These are phyloP conservation scores for Chascanopsetta lugubris DNA, from an alignment of 2,113 vertebrate genomes.

Conservation along the genomic window DNA sequence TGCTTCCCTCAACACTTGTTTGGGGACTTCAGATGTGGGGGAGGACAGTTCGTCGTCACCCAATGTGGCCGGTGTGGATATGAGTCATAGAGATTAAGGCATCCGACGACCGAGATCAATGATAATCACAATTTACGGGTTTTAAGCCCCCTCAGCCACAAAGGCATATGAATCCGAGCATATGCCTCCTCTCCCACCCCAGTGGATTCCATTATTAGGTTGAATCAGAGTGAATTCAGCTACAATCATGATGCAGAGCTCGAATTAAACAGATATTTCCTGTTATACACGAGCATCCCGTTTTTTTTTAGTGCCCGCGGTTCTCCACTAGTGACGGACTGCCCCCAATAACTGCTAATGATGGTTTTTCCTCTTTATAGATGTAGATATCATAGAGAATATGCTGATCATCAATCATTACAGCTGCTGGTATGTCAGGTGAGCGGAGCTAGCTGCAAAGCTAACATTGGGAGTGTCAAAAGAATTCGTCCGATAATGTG, in stretches of 20 bases:
- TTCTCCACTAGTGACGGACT: not conserved
- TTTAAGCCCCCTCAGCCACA: conserved; percentile 58
- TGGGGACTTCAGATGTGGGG: conserved; percentile 66
- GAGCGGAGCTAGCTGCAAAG: too few relatives aligned
- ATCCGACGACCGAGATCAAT: conserved; percentile 72
- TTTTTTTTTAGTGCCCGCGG: not conserved
- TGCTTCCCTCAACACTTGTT: conserved; percentile 77
- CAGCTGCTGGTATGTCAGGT: too few relatives aligned
- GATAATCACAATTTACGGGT: conserved; percentile 68
- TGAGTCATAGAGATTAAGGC: conserved; percentile 70
- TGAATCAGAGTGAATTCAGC: conserved; percentile 38
- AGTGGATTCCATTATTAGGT: conserved; percentile 29
- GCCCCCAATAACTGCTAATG: not conserved
- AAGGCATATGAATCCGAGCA: conserved; percentile 60
- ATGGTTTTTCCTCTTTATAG: too few relatives aligned
- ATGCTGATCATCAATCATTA: too few relatives aligned
- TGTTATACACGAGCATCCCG: conserved; percentile 6
- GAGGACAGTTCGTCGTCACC: conserved; percentile 52
- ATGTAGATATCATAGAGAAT: not conserved
- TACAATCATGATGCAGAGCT: not conserved
- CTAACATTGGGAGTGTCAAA: too few relatives aligned
- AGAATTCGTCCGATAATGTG: too few relatives aligned
- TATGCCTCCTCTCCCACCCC: conserved; percentile 28
- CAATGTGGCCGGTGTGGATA: conserved; percentile 47
- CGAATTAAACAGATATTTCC: not conserved